phyloP scores from a whole-genome alignment of 2,113 vertebrate genomes.

The Geococcyx californianus region DNA sequence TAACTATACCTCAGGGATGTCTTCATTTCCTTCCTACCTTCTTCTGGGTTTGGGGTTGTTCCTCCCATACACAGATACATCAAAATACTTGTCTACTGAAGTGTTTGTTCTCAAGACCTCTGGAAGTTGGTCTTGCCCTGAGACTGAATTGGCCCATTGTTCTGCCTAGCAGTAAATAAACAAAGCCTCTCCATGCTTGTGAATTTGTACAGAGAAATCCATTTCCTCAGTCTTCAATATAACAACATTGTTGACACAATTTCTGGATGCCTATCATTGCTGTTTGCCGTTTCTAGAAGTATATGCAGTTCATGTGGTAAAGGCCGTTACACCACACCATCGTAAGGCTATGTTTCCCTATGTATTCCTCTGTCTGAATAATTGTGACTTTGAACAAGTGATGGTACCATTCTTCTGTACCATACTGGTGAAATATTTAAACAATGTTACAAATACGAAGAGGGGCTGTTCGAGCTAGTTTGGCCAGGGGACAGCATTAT shows the following conservation, averaged over 20 bases:
- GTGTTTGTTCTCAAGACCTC: background rate
- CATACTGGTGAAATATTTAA: background rate
- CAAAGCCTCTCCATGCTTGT: background rate
- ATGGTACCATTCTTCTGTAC: background rate
- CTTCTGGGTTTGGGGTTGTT: background rate
- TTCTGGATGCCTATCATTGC: background rate
- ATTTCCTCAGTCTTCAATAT: background rate
- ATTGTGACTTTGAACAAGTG: background rate
- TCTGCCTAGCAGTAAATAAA: background rate
- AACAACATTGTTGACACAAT: background rate
- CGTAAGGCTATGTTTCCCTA: background rate
- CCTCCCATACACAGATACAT: background rate
- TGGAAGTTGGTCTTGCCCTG: background rate
- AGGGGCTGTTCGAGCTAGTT: background rate
- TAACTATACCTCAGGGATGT: background rate
- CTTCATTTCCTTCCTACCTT: background rate
- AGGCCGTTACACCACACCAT: background rate
- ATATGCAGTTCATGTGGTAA: background rate
- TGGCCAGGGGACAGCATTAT: background rate
- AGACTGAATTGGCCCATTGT: background rate
- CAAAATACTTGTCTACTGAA: background rate
- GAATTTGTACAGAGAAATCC: background rate
- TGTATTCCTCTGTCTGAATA: background rate
- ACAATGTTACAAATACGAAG: background rate
- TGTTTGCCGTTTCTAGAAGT: background rate